A percentile compares a stretch with the other conserved stretches of the same genome.
Evolutionary conservation across 2,888 invertebrate genomes (phyloP).

Genomic region (Synanthedon formicaeformis): DNA sequence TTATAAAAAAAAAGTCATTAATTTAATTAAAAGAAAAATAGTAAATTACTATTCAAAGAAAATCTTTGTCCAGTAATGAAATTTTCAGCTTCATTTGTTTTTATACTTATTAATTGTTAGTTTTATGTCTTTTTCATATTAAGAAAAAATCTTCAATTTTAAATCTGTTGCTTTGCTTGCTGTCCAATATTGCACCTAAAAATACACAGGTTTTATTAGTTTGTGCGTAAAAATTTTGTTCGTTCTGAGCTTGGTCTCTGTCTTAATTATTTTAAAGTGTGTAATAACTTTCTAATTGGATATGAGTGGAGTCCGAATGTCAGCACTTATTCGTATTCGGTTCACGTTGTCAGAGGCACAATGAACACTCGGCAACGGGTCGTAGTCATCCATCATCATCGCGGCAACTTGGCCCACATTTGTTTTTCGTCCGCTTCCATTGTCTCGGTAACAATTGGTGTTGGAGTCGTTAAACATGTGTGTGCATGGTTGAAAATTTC

Average conservation of each 20-base stretch:
- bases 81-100: too few relatives aligned
- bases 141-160: conserved; percentile 3
- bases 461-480: conserved; percentile 6
- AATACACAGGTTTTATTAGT: too few relatives aligned
- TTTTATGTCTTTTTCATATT: too few relatives aligned
- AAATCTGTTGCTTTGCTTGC: conserved; percentile 2
- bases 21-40: too few relatives aligned
- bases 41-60: too few relatives aligned
- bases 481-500: conserved; percentile 4
- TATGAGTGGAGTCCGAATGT: background rate
- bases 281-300: conserved; percentile 29
- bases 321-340: conserved; percentile 25
- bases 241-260: too few relatives aligned
- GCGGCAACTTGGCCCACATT: conserved; percentile 32
- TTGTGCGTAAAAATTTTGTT: too few relatives aligned
- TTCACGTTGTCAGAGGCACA: conserved; percentile 21
- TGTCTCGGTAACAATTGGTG: conserved; percentile 8
- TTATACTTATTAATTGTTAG: too few relatives aligned
- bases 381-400: conserved; percentile 21
- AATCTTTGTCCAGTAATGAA: too few relatives aligned
- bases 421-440: conserved; percentile 12
- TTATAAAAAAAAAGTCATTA: too few relatives aligned
- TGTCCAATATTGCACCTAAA: too few relatives aligned
- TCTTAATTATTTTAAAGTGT: too few relatives aligned
- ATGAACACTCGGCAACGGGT: conserved; percentile 17